These are phyloP conservation scores for Fistularia tabacaria DNA, from an alignment of 2,797 vertebrate species.

Conservation along the genomic window DNA sequence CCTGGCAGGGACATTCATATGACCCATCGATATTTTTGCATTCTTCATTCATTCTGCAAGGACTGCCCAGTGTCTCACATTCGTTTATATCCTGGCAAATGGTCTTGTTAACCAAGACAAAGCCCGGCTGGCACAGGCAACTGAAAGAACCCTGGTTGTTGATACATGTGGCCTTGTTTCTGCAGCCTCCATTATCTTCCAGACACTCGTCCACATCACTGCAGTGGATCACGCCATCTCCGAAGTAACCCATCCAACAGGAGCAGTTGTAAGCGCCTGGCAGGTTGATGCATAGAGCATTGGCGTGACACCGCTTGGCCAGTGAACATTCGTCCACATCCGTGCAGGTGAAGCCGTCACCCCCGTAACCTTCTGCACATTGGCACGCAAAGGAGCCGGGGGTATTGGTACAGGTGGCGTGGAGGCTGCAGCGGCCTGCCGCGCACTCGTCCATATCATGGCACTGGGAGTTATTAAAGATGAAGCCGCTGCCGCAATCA, in stretches of 20 bases:
- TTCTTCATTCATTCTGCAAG: slow-evolving; percentile 69
- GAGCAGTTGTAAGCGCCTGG: slow-evolving; percentile 76
- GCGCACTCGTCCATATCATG: slow-evolving; percentile 75
- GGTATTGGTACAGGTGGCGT: slow-evolving; percentile 70
- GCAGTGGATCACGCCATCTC: slow-evolving; percentile 73
- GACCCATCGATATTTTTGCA: slow-evolving; percentile 76
- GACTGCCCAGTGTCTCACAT: slow-evolving; percentile 52
- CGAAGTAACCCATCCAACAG: slow-evolving; percentile 72
- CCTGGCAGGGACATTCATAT: slow-evolving; percentile 69
- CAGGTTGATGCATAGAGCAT: slow-evolving; percentile 72
- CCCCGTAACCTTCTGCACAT: slow-evolving; percentile 71
- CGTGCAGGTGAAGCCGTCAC: slow-evolving; percentile 71
- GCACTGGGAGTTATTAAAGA: slow-evolving; percentile 66
- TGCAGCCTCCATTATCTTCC: slow-evolving; percentile 75
- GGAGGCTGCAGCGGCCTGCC: slow-evolving; percentile 61
- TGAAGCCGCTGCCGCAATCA: slow-evolving; percentile 73
- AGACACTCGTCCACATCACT: slow-evolving; percentile 78
- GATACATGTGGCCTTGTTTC: slow-evolving; percentile 68
- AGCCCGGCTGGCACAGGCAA: slow-evolving; percentile 72
- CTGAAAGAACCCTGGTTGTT: slow-evolving; percentile 76
- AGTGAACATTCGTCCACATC: slow-evolving; percentile 76
- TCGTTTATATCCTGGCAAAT: slow-evolving; percentile 80
- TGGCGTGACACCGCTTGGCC: slow-evolving; percentile 64
- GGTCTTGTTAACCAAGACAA: slow-evolving; percentile 69
- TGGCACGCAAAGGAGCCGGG: slow-evolving; percentile 73